phyloP scores from a whole-genome alignment of 2,113 vertebrate species.

The Noturus placidus region DNA sequence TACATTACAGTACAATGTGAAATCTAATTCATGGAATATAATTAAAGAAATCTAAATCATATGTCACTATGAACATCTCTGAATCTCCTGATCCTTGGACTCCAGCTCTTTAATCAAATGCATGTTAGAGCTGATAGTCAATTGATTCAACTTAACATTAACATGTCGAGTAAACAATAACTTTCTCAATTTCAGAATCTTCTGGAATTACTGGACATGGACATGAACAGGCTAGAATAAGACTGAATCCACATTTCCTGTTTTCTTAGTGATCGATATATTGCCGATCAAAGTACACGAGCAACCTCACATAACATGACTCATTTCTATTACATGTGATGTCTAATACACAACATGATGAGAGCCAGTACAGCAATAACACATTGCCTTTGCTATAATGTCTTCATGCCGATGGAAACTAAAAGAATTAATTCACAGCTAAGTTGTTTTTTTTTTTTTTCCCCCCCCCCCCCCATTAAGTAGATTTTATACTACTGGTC shows the following conservation, averaged over 20 bases:
- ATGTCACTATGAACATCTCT: too few species aligned
- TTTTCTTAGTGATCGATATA: background rate
- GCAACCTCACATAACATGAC: background rate
- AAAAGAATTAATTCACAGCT: background rate
- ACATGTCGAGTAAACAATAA: background rate
- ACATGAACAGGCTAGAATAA: background rate
- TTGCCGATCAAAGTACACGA: conserved; percentile 9
- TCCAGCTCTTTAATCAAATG: background rate
- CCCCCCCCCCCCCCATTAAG: background rate
- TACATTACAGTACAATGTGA: too few species aligned
- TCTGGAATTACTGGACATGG: background rate
- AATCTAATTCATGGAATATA: too few species aligned
- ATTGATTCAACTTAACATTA: background rate
- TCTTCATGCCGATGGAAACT: background rate
- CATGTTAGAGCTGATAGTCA: background rate
- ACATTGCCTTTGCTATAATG: background rate
- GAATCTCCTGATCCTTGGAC: background rate
- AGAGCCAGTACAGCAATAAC: background rate
- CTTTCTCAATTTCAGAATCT: background rate
- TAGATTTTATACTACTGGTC: background rate
- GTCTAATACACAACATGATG: background rate
- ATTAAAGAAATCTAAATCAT: too few species aligned
- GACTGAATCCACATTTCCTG: background rate
- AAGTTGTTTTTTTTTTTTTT: background rate
- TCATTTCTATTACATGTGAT: background rate